A percentile compares a stretch with the other conserved stretches of the same genome.
Conservation (phyloP, 2,888 invertebrate genomes). For the Neoaliturus tenellus region DNA sequence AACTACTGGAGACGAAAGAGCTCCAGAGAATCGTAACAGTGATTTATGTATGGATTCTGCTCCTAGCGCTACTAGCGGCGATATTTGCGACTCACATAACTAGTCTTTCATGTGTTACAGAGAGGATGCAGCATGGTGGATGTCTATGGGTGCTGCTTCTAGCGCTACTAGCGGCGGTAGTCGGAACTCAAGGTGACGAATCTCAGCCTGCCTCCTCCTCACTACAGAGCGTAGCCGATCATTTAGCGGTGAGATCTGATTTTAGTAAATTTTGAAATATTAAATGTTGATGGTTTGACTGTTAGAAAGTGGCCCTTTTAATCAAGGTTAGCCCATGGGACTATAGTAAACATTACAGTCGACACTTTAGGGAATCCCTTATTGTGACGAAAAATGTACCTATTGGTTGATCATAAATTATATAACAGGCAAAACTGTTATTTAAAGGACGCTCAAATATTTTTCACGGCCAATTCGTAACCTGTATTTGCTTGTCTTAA, state of each 20-base stretch:
- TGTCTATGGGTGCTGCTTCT: slow-evolving; percentile 40
- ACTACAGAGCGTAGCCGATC: slow-evolving; percentile 43
- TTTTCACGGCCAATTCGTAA: too few species aligned
- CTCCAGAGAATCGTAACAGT: neutral
- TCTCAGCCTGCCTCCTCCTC: slow-evolving; percentile 17
- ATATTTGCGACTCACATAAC: neutral
- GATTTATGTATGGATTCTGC: neutral
- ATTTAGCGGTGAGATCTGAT: slow-evolving; percentile 28
- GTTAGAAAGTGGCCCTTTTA: too few species aligned
- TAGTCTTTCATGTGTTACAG: neutral
- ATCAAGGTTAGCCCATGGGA: too few species aligned
- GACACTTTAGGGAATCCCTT: too few species aligned
- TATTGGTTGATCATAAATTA: too few species aligned
- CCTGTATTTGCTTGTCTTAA: too few species aligned
- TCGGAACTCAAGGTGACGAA: slow-evolving; percentile 39
- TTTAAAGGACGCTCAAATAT: too few species aligned
- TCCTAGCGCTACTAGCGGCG: slow-evolving; percentile 21
- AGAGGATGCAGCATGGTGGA: slow-evolving; percentile 46
- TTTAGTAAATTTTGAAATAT: neutral
- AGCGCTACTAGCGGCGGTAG: slow-evolving; percentile 43
- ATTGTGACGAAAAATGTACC: too few species aligned
- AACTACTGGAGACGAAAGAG: too few species aligned
- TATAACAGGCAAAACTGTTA: too few species aligned
- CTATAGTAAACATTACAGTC: too few species aligned
- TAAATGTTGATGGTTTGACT: neutral